Evolutionary conservation across 2,888 invertebrate species (phyloP).

Genomic region (Caenorhabditis sp.): DNA sequence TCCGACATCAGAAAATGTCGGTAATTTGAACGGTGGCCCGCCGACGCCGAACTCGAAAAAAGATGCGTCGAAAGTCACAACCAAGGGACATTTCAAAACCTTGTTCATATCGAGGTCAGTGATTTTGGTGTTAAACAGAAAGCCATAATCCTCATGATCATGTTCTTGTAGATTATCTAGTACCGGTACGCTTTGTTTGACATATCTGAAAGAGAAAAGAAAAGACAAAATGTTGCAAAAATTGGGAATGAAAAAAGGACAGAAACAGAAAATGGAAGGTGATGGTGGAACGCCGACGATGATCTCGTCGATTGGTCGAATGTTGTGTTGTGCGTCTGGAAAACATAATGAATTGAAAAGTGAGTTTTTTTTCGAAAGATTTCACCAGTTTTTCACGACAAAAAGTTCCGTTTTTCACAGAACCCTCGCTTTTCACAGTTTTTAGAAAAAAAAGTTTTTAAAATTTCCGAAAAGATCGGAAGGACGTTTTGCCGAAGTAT

Average conservation of each 20-base stretch:
- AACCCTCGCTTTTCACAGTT: too few relatives aligned
- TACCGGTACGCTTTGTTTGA: conserved; percentile 52
- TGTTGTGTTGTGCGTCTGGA: conserved; percentile 65
- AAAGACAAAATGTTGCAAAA: conserved; percentile 70
- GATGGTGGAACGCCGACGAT: conserved; percentile 52
- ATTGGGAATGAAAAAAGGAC: conserved; percentile 67
- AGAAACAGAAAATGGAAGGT: conserved; percentile 50
- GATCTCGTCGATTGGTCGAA: conserved; percentile 62
- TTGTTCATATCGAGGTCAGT: conserved; percentile 50
- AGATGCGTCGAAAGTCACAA: conserved; percentile 58
- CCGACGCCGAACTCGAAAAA: conserved; percentile 45
- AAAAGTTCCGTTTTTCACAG: neutral
- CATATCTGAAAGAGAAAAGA: conserved; percentile 68
- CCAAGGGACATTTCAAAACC: conserved; percentile 65
- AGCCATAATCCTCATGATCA: neutral
- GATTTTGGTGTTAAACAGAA: neutral
- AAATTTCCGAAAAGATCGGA: too few relatives aligned
- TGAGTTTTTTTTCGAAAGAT: conserved; percentile 17
- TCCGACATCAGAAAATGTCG: conserved; percentile 2
- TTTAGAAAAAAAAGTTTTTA: too few relatives aligned
- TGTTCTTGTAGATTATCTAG: conserved; percentile 23
- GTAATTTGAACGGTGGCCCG: conserved; percentile 1
- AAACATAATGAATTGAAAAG: conserved; percentile 66
- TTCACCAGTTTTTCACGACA: neutral
- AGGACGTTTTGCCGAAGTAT: too few relatives aligned